Conservation (phyloP, 2,113 vertebrate species). For the Pseudonaja textilis region DNA sequence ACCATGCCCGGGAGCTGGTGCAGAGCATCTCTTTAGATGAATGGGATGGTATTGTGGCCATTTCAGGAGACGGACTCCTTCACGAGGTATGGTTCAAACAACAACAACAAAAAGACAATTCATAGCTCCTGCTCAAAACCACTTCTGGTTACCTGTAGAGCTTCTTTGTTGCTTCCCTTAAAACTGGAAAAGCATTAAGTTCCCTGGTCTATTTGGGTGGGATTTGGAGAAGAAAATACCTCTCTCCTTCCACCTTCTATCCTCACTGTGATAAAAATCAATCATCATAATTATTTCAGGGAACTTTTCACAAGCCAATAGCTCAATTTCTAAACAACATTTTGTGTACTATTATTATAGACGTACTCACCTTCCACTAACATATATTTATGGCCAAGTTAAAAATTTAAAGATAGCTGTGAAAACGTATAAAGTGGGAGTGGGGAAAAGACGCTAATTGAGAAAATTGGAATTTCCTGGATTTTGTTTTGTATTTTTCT, state of each 20-base stretch:
- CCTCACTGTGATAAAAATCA: background rate
- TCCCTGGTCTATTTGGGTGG: background rate
- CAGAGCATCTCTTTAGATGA: slow-evolving; percentile 78
- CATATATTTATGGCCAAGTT: background rate
- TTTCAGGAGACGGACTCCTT: slow-evolving; percentile 87
- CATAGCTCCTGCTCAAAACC: background rate
- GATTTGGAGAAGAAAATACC: background rate
- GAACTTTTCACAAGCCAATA: too few species aligned
- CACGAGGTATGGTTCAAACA: slow-evolving; percentile 75
- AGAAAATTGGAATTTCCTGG: background rate
- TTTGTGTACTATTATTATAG: too few species aligned
- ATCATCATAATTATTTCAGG: too few species aligned
- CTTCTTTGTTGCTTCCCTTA: background rate
- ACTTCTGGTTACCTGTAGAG: background rate
- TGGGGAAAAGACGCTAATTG: background rate
- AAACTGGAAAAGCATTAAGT: background rate
- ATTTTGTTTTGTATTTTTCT: background rate
- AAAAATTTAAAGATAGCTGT: background rate
- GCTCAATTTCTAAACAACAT: too few species aligned
- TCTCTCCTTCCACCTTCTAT: background rate
- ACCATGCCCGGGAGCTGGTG: slow-evolving; percentile 86
- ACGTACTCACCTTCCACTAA: background rate
- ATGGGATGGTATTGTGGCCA: slow-evolving; percentile 86
- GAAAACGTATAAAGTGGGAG: background rate
- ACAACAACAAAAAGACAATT: background rate